phyloP scores from a whole-genome alignment of 1,140 invertebrate genomes.

The Trinorchestia longiramus region DNA sequence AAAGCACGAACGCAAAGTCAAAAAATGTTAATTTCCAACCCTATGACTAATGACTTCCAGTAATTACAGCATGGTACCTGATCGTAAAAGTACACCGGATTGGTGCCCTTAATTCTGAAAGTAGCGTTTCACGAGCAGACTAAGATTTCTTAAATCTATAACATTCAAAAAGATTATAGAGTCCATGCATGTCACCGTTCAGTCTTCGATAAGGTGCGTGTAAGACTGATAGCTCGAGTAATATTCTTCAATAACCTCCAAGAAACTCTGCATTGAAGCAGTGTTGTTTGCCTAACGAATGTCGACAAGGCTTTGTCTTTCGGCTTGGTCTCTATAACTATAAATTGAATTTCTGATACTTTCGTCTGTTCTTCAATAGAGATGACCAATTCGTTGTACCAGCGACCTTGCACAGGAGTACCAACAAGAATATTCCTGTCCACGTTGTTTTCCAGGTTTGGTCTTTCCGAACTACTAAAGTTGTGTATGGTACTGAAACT shows the following conservation, averaged over 20 bases:
- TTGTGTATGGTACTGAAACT: too few species aligned
- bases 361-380: not conserved
- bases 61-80: not conserved
- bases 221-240: not conserved
- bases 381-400: not conserved
- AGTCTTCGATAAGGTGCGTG: not conserved
- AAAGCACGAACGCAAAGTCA: not conserved
- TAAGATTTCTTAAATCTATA: not conserved
- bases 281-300: not conserved
- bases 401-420: not conserved
- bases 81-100: not conserved
- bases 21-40: not conserved
- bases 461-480: too few species aligned
- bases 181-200: not conserved
- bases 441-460: too few species aligned
- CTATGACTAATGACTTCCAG: not conserved
- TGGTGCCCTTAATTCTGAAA: not conserved
- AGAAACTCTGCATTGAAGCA: not conserved
- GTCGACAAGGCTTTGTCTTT: too few species aligned
- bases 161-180: not conserved
- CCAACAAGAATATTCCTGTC: not conserved
- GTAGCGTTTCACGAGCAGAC: not conserved
- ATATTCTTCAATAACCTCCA: not conserved
- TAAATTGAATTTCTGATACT: not conserved
- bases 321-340: not conserved